These are phyloP conservation scores for Trichopria drosophilae DNA, from an alignment of 2,888 invertebrate species.

Conservation along the genomic window DNA sequence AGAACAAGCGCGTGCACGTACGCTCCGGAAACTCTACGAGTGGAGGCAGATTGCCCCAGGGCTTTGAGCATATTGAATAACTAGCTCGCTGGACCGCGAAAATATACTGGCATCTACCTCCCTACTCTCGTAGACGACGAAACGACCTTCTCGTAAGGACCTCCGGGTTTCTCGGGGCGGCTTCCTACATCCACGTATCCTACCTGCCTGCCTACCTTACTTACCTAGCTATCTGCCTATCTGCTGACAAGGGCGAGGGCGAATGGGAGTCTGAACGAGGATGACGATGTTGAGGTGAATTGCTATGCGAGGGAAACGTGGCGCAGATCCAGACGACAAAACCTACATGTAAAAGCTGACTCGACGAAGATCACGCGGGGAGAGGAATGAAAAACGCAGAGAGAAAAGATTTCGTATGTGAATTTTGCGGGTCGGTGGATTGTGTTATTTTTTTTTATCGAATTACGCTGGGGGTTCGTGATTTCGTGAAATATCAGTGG, in stretches of 20 bases:
- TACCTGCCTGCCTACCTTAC: background rate
- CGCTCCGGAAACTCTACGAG: too few relatives aligned
- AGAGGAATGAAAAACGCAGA: slow-evolving; percentile 10
- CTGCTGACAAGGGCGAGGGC: slow-evolving; percentile 36
- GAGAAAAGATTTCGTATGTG: too few relatives aligned
- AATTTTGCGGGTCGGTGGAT: too few relatives aligned
- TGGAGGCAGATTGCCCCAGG: slow-evolving; percentile 55
- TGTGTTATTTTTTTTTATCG: too few relatives aligned
- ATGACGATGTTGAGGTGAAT: slow-evolving; percentile 26
- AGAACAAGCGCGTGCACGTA: too few relatives aligned
- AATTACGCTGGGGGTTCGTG: too few relatives aligned
- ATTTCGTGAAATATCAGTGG: too few relatives aligned
- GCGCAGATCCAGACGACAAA: slow-evolving; percentile 10
- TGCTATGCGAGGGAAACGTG: slow-evolving; percentile 15
- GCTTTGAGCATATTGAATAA: slow-evolving; percentile 59
- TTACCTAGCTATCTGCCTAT: slow-evolving; percentile 41
- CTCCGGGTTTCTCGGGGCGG: slow-evolving; percentile 50
- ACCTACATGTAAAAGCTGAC: slow-evolving; percentile 16
- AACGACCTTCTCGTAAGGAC: slow-evolving; percentile 51
- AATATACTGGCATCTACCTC: slow-evolving; percentile 50
- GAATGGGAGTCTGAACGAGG: too few relatives aligned
- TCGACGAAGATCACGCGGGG: slow-evolving; percentile 12
- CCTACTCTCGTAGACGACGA: slow-evolving; percentile 36
- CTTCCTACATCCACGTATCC: slow-evolving; percentile 36
- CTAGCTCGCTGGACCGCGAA: slow-evolving; percentile 60